phyloP scores from a whole-genome alignment of 1,140 invertebrate genomes.

The Pseudoatta argentina region DNA sequence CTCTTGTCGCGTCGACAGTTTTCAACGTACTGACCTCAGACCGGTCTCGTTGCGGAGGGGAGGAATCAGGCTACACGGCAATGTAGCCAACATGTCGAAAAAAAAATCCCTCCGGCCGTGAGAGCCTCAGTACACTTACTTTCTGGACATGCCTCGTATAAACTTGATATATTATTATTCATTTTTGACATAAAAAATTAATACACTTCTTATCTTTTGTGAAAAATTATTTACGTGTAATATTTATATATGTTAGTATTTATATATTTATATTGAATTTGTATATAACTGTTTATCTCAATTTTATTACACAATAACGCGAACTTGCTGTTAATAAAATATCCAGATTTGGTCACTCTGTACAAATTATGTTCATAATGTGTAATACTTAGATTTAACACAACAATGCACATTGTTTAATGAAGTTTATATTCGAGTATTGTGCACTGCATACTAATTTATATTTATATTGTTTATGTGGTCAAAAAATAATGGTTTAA shows the following conservation, averaged over 20 bases:
- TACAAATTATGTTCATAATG: conserved; percentile 2
- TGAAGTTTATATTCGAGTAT: conserved; percentile 11
- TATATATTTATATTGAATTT: background rate
- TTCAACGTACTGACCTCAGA: no score
- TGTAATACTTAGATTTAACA: background rate
- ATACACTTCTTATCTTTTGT: background rate
- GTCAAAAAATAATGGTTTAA: background rate
- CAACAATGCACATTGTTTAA: background rate
- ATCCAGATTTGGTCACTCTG: background rate
- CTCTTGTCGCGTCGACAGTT: no score
- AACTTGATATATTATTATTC: background rate
- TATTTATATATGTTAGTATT: background rate
- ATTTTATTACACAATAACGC: background rate
- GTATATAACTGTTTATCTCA: background rate
- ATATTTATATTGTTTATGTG: background rate
- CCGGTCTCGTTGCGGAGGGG: no score
- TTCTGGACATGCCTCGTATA: no score
- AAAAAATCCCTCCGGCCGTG: no score
- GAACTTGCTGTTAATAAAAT: background rate
- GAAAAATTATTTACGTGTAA: background rate
- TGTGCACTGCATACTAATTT: background rate
- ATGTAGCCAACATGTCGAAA: no score
- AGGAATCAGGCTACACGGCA: no score
- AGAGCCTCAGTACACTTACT: no score
- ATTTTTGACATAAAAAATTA: background rate